phyloP scores from a whole-genome alignment of 2,797 vertebrate genomes.

The Gymnoscopelus microlampas region DNA sequence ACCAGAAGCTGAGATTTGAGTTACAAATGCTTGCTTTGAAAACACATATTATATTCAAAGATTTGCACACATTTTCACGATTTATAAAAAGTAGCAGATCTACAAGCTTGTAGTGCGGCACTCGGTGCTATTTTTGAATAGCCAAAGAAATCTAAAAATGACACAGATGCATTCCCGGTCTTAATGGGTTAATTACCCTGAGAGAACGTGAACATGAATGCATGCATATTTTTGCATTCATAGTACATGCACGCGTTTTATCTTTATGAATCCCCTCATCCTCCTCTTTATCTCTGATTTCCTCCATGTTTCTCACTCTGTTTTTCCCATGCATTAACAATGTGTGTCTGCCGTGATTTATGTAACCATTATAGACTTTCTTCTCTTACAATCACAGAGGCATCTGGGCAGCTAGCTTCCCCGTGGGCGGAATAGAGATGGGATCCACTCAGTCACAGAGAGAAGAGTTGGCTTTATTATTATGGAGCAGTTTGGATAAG shows the following conservation, averaged over 20 bases:
- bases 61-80: no score
- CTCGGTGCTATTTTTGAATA: no score
- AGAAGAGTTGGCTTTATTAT: constrained; percentile 47
- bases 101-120: no score
- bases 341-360: constrained; percentile 27
- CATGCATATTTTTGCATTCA: constrained; percentile 3
- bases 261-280: constrained; percentile 6
- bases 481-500: constrained; percentile 54
- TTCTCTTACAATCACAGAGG: constrained; percentile 18
- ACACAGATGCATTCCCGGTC: no score
- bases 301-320: neutral
- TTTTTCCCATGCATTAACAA: neutral
- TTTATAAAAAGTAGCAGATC: no score
- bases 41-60: no score
- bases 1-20: no score
- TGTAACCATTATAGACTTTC: constrained; percentile 33
- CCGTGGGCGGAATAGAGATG: constrained; percentile 28
- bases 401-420: constrained; percentile 22
- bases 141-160: no score
- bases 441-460: constrained; percentile 26
- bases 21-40: no score
- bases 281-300: constrained; percentile 12
- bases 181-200: no score
- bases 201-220: neutral
- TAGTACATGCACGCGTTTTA: constrained; percentile 1